Conservation (phyloP, 2,113 vertebrate species). For the Tor tambroides region DNA sequence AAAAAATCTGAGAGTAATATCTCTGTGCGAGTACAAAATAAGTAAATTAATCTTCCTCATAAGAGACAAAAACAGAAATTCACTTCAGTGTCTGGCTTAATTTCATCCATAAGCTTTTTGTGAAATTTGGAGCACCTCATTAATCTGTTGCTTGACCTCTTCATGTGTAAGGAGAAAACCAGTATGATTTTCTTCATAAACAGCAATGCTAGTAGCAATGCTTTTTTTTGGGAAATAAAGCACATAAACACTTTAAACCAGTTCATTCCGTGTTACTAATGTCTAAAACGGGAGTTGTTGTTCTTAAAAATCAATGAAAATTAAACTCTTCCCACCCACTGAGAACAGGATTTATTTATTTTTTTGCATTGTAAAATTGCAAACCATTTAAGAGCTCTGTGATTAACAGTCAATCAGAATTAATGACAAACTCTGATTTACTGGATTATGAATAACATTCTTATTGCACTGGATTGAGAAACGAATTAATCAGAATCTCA, state of each 20-base stretch:
- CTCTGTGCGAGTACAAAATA: too few relatives aligned
- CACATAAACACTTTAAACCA: background rate
- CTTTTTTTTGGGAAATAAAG: too few relatives aligned
- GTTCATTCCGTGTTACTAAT: background rate
- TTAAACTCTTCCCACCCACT: conserved; percentile 38
- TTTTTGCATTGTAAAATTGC: conserved; percentile 27
- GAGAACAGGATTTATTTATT: conserved; percentile 39
- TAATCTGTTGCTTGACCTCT: too few relatives aligned
- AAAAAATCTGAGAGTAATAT: too few relatives aligned
- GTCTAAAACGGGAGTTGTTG: background rate
- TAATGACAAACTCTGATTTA: conserved; percentile 50
- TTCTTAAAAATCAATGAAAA: conserved; percentile 1
- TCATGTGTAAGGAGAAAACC: too few relatives aligned
- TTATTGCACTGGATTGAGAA: conserved; percentile 16
- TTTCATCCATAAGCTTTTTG: too few relatives aligned
- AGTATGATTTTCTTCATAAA: too few relatives aligned
- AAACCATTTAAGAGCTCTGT: conserved; percentile 48
- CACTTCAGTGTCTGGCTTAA: too few relatives aligned
- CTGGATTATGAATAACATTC: conserved; percentile 47
- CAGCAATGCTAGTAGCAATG: too few relatives aligned
- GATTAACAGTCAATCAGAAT: conserved; percentile 54
- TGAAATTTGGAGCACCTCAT: too few relatives aligned
- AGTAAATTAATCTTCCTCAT: too few relatives aligned
- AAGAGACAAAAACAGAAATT: too few relatives aligned
- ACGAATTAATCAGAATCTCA: conserved; percentile 37